Base-by-base conservation (phyloP, 2,888 invertebrate genomes). In the Ennomos fuscantarius region DNA sequence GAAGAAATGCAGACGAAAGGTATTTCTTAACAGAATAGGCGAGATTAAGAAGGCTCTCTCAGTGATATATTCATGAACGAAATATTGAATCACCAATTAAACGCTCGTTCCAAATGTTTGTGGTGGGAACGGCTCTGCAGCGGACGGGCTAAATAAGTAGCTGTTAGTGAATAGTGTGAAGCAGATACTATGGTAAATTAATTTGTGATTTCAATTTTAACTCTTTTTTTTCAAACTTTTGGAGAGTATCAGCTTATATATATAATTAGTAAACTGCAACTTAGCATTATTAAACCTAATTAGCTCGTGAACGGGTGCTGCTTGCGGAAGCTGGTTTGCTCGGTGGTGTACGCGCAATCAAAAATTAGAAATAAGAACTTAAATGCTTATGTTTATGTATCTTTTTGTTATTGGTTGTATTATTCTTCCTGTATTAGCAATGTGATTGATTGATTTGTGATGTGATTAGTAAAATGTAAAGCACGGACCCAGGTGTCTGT, bases 1-100 rank as follows among this genome's bases (percentile, higher is more conserved):
- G 50, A 73, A 74, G 73, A 69, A 76, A 80, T 76, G 74, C 73
- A 72, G 72, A 74, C 69, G 65, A 71, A 76, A 72, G 72, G 76
- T 75, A 76, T 78, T 72, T 70, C 69, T 72, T 71, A 63, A 65
- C 55, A 62, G 67, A 63, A 24, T 24, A 24, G 56, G 44, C 46
- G 55, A 70, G 67, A 70, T 76, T 78, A 74, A 76, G 69, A 65
- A 71, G 63, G 68, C 68, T 70, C 68, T 70, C 55, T 39, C 60
- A 59, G 55, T 66, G 65, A 71, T 73, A 72, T 70, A 71, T 68
- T 69, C 62, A 62, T 65, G 59, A 56, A 65, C 66, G 59, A 69
- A 62, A 51, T 65, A 59, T 59, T 63, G 62, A 66, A 73, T 69
- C 70, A 67, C 67, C 70, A 76, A 76, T 75, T 76, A 73, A 67